These are phyloP conservation scores for Onchidella celtica DNA, from an alignment of 2,888 invertebrate species.

Conservation along the genomic window DNA sequence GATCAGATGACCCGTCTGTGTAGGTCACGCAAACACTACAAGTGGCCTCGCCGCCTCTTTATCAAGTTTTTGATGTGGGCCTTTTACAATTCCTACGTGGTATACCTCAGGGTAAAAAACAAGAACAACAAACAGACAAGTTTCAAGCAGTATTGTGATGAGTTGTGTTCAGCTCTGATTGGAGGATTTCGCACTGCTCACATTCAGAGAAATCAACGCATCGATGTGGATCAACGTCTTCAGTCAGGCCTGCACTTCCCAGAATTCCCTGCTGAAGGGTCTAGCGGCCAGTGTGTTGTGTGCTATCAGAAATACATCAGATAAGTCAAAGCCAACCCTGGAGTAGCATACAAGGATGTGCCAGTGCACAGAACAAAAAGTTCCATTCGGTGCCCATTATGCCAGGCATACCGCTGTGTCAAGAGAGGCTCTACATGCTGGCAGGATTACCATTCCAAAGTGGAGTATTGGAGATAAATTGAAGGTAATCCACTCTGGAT, in stretches of 20 bases:
- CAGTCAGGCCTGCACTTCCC: not conserved
- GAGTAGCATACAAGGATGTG: conserved; percentile 1
- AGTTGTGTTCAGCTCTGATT: not conserved
- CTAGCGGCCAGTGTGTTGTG: conserved; percentile 18
- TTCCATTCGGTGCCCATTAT: not conserved
- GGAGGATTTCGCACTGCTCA: not conserved
- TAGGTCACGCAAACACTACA: conserved; percentile 45
- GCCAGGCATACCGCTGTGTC: conserved; percentile 3
- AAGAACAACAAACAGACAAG: not conserved
- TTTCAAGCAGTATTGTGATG: not conserved
- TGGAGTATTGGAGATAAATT: conserved; percentile 6
- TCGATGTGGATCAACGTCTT: not conserved
- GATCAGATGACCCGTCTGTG: conserved; percentile 50
- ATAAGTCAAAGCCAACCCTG: conserved; percentile 1
- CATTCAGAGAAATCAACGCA: not conserved
- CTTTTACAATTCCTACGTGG: not conserved
- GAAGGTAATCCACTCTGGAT: not conserved
- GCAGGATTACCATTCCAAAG: not conserved
- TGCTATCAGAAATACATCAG: not conserved
- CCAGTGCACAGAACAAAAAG: conserved; percentile 5
- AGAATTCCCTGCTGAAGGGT: not conserved
- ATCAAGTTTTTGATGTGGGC: conserved; percentile 50
- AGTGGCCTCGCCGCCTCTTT: conserved; percentile 46
- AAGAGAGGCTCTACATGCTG: conserved; percentile 5
- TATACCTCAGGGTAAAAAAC: not conserved